Evolutionary conservation across 2,888 invertebrate species (phyloP).

Genomic region (Craniophora ligustri): DNA sequence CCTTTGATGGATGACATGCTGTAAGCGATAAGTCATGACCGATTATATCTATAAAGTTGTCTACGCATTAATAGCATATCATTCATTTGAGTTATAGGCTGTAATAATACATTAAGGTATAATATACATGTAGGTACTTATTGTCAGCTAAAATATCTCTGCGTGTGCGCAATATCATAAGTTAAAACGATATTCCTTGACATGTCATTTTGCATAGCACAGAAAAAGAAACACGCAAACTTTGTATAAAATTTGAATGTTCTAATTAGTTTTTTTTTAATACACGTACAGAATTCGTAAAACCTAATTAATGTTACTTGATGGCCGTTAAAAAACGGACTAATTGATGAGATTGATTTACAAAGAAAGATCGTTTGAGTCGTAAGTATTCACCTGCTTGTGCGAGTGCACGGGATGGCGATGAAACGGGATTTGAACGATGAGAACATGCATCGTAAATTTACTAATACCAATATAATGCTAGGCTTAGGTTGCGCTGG

Average conservation of each 20-base stretch:
- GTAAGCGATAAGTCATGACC: constrained; percentile 19
- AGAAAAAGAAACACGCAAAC: not conserved
- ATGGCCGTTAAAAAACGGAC: not conserved
- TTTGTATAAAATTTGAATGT: too few relatives aligned
- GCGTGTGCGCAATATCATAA: not conserved
- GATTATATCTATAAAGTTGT: constrained; percentile 9
- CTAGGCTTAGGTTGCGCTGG: constrained; percentile 62
- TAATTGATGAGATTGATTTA: not conserved
- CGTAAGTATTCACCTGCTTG: not conserved
- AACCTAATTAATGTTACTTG: too few relatives aligned
- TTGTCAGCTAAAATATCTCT: not conserved
- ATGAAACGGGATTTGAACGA: constrained; percentile 15
- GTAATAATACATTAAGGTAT: not conserved
- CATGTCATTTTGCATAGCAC: constrained; percentile 1
- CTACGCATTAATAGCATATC: not conserved
- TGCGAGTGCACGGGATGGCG: constrained; percentile 3
- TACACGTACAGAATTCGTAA: too few relatives aligned
- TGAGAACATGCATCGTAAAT: constrained; percentile 69
- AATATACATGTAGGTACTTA: not conserved
- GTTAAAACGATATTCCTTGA: constrained; percentile 11
- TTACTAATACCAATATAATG: constrained; percentile 76
- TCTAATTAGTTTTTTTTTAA: constrained; percentile 5
- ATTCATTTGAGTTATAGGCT: not conserved
- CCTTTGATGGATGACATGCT: constrained; percentile 20
- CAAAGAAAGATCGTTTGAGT: constrained; percentile 13